phyloP scores from a whole-genome alignment of 2,888 invertebrate species.

The Sphinx pinastri region DNA sequence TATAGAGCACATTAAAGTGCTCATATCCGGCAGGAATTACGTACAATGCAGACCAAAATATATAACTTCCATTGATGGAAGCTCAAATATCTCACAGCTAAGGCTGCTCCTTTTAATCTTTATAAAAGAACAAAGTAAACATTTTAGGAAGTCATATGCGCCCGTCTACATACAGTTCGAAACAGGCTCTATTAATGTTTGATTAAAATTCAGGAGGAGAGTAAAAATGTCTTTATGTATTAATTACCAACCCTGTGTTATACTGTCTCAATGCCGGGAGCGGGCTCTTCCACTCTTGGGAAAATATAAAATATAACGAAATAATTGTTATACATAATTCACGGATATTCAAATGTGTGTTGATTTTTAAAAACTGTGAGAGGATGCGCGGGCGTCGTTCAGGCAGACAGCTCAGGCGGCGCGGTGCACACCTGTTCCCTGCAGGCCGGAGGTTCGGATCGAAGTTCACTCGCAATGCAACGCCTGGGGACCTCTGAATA shows the following conservation, averaged over 20 bases:
- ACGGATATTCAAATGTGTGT: conserved; percentile 3
- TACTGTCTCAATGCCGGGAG: neutral
- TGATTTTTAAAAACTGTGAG: conserved; percentile 10
- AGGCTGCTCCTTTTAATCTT: too few species aligned
- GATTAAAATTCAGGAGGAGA: neutral
- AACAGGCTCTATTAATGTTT: too few species aligned
- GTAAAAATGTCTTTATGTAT: neutral
- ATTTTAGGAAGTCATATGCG: too few species aligned
- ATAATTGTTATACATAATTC: neutral
- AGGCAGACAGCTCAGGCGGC: neutral
- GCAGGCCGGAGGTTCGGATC: conserved; percentile 31
- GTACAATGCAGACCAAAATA: too few species aligned
- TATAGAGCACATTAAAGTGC: too few species aligned
- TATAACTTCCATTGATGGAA: too few species aligned
- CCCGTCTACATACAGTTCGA: too few species aligned
- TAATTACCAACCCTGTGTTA: neutral
- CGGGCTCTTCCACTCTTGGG: too few species aligned
- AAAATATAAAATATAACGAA: neutral
- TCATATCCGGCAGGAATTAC: too few species aligned
- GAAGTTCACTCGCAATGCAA: conserved; percentile 26
- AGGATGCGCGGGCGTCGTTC: conserved; percentile 11
- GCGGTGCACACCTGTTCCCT: conserved; percentile 31
- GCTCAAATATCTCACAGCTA: too few species aligned
- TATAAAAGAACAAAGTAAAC: too few species aligned
- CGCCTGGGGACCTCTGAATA: conserved; percentile 22